A percentile compares a stretch with the other conserved stretches of the same genome.
phyloP scores from a whole-genome alignment of 2,113 vertebrate species.

The Phalacrocorax carbo region DNA sequence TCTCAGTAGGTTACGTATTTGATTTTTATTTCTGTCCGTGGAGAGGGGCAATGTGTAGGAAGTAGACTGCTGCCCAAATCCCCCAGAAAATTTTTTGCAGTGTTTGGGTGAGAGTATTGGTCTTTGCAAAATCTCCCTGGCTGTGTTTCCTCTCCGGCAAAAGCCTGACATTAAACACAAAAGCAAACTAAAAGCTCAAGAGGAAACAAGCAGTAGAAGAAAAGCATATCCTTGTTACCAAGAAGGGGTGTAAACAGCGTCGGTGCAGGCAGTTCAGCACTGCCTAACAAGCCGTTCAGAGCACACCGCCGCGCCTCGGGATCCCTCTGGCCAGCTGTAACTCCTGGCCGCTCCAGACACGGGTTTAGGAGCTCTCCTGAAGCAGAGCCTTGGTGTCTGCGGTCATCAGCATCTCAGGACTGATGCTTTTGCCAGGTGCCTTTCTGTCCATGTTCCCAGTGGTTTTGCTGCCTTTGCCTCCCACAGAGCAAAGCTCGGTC shows the following conservation, averaged over 20 bases:
- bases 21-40: background rate
- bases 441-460: background rate
- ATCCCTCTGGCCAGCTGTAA: background rate
- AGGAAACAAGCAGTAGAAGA: background rate
- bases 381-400: background rate
- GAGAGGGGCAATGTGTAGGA: background rate
- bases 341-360: fast-evolving
- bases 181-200: background rate
- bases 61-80: background rate
- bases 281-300: fast-evolving
- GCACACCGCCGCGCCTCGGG: fast-evolving
- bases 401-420: background rate
- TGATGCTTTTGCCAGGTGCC: background rate
- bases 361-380: background rate
- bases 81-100: background rate
- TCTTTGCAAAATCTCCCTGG: background rate
- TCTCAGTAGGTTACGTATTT: background rate
- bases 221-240: fast-evolving
- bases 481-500: background rate
- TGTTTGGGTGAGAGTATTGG: background rate
- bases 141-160: background rate
- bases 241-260: fast-evolving
- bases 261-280: fast-evolving
- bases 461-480: background rate
- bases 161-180: background rate